Evolutionary conservation across 1,140 invertebrate genomes (phyloP), one percentile per base, ranked within the genome.

Genomic region (Triops longicaudatus): DNA sequence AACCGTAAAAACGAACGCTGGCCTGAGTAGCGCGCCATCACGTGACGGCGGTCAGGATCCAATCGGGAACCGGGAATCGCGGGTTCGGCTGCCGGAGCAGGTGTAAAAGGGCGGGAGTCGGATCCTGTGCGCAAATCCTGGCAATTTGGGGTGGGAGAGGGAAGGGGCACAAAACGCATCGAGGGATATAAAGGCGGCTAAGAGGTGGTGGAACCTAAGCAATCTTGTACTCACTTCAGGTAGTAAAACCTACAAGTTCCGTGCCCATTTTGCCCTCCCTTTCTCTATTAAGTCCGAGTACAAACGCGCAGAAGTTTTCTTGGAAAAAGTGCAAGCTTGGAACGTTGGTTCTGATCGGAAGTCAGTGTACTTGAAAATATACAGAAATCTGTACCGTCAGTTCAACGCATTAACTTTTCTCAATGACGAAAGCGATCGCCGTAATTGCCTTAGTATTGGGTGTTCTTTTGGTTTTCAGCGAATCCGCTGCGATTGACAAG

Each of bases 381-480:
- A 14, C n/a, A 63, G 43, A 1, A n/a, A n/a, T n/a, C n/a, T n/a
- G n/a, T 63, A 6, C 6, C 22, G 22, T 22, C 9, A 12, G 1
- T 63, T 63, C 50, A 1, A 63, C 50, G 50, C 17, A 17, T 17
- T 6, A 63, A 63, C 17, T 14, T 63, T 6, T 22, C 11, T 22
- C 50, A 63, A 63, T 63, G 50, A 63, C 14, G 50, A 63, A 63
- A 63, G 50, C 50, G 10, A 63, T 63, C 22, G n/a, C n/a, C 50
- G 50, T 63, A 63, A 63, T 63, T 63, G 50, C 50, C 50, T 63
- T 63, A 17, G 17, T 63, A n/a, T 63, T 63, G 50, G 50, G 50
- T 63, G 50, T 22, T 17, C 50, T 63, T 22, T 22, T 63, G 50
- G 50, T 63, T 22, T 22, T 63, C 50, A 63, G 50, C 50, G 50